Evolutionary conservation across 2,888 invertebrate genomes (phyloP).

Genomic region (Hirtodrosophila confusa): DNA sequence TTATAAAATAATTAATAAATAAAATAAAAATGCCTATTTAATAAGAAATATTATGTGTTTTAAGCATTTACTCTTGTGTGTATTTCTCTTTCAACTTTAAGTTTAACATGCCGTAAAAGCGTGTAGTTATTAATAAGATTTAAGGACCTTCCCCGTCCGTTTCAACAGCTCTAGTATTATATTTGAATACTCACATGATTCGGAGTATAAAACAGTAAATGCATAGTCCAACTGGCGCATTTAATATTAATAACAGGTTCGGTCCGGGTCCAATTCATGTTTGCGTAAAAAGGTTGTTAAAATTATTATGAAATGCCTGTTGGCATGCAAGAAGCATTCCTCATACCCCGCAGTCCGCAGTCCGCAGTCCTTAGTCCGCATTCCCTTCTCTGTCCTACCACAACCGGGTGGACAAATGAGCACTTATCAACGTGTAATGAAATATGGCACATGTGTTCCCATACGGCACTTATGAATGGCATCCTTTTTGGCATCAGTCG

Average conservation of each 20-base stretch:
- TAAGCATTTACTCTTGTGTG: too few relatives aligned
- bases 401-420: slow-evolving; percentile 58
- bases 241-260: slow-evolving; percentile 63
- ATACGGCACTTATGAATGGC: slow-evolving; percentile 29
- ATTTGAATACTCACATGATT: slow-evolving; percentile 13
- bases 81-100: background rate
- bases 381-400: background rate
- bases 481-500: slow-evolving; percentile 44
- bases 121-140: too few relatives aligned
- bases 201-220: slow-evolving; percentile 19
- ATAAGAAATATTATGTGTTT: too few relatives aligned
- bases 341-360: too few relatives aligned
- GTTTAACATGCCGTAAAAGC: slow-evolving; percentile 9
- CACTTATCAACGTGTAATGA: slow-evolving; percentile 76
- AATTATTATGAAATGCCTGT: slow-evolving; percentile 82
- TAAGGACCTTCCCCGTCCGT: background rate
- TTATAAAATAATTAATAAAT: too few relatives aligned
- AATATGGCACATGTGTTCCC: slow-evolving; percentile 61
- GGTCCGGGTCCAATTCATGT: slow-evolving; percentile 42
- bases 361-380: background rate
- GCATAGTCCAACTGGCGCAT: slow-evolving; percentile 44
- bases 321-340: slow-evolving; percentile 65
- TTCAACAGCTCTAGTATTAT: background rate
- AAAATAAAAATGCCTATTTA: too few relatives aligned
- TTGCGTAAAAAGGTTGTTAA: slow-evolving; percentile 74